Base-by-base conservation (phyloP, 2,888 invertebrate genomes). In the Ormia ochracea region DNA sequence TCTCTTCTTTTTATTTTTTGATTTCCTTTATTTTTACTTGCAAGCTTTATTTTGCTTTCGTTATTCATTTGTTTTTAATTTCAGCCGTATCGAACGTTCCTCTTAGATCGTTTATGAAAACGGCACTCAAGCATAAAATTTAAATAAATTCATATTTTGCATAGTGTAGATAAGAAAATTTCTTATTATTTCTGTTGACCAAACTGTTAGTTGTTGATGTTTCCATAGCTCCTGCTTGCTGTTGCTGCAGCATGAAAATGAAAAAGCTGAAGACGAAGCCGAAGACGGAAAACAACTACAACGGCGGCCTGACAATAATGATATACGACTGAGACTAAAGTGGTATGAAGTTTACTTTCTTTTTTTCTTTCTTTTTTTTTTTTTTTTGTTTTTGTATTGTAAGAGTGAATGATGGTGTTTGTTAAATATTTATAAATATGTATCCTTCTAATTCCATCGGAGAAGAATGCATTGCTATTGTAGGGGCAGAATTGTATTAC, bases 91-190 rank as follows among this genome's bases (percentile, higher is more conserved):
- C 38, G 76, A 61, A 76, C 76, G 17, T 68, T 63, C n/a, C 58
- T 63, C 59, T 38, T 59, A 50, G 23, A 54, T 68, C 66, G 56
- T 72, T 73, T 76, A 72, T 76, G 48, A 73, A 73, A 72, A 72
- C 63, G 52, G 72, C 68, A 73, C 76, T 80, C 76, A 80, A 73
- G 80, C 80, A 73, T 76, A 80, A 80, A 80, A 80, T 80, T 80
- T 80, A 76, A 80, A 80, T 80, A 80, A 80, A 80, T 76, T 80
- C 72, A 80, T 80, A 80, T 73, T 80, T 80, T 76, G 72, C 14
- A 65, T 58, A 72, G 72, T 73, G 69, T n/a, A 76, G 76, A 76
- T 73, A 80, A 80, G 80, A 52, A 76, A 73, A 80, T 76, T 80
- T 80, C 72, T 80, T 75, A 63, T 79, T 79, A 61, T 79, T 80